These are phyloP conservation scores for Andrena cerasifolii DNA, from an alignment of 1,140 invertebrate species.

Conservation along the genomic window DNA sequence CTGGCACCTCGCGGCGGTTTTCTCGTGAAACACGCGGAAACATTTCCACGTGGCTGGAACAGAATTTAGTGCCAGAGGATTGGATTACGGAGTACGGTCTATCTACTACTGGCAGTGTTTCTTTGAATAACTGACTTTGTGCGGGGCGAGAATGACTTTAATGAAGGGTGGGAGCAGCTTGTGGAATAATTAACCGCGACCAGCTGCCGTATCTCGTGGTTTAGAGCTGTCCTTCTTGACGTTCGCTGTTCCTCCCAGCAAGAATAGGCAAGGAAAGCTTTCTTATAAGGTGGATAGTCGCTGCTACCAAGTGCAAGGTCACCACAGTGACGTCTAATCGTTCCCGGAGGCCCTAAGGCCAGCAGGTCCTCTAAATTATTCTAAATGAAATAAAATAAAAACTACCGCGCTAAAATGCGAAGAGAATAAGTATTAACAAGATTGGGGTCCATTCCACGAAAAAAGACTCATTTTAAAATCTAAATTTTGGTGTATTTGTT, in stretches of 20 bases:
- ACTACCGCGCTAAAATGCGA: too few species aligned
- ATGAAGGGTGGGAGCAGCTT: constrained; percentile 15
- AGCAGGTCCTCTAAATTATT: too few species aligned
- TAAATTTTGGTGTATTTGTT: too few species aligned
- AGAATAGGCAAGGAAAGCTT: neutral
- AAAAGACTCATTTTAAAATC: too few species aligned
- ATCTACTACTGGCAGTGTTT: constrained; percentile 11
- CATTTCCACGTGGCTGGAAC: constrained; percentile 7
- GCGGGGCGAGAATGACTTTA: constrained; percentile 22
- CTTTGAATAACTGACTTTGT: constrained; percentile 40
- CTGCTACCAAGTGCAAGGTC: neutral
- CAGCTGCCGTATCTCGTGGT: neutral
- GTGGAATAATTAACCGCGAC: constrained; percentile 19
- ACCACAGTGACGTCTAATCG: too few species aligned
- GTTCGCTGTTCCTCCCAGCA: neutral
- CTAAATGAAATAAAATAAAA: too few species aligned
- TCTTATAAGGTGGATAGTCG: neutral
- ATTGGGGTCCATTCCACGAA: too few species aligned
- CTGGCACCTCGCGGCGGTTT: neutral
- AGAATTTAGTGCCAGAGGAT: constrained; percentile 44
- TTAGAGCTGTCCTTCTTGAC: neutral
- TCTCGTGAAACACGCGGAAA: neutral
- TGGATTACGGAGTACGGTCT: constrained; percentile 19
- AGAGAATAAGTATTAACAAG: too few species aligned
- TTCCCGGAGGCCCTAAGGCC: too few species aligned